Evolutionary conservation across 2,113 vertebrate species (phyloP).

Genomic region (Pelodiscus sinensis): DNA sequence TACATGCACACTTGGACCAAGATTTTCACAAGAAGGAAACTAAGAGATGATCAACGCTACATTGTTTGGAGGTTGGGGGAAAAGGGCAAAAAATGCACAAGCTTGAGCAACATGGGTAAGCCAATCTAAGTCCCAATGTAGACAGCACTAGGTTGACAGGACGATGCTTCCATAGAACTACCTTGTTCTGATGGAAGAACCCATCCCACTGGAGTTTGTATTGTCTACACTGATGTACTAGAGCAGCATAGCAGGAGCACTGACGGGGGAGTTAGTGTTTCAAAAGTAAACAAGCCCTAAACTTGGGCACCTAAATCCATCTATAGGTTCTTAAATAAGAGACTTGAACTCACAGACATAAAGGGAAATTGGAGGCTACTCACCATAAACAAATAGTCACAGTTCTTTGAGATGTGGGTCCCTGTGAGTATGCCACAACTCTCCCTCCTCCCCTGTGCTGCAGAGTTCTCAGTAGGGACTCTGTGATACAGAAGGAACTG

Average conservation of each 20-base stretch:
- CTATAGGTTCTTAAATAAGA: neutral
- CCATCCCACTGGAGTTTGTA: neutral
- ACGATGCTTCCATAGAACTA: neutral
- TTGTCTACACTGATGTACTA: neutral
- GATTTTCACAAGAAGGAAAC: neutral
- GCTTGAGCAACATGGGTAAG: neutral
- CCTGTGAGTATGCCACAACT: too few relatives aligned
- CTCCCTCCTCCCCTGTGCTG: too few relatives aligned
- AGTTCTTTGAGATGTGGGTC: too few relatives aligned
- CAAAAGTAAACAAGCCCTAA: neutral
- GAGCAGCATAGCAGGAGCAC: too few relatives aligned
- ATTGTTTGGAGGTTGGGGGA: neutral
- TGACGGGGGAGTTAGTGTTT: too few relatives aligned
- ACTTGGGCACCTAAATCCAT: neutral
- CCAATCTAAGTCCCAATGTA: neutral
- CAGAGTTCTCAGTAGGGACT: too few relatives aligned
- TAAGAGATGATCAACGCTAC: neutral
- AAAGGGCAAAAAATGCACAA: neutral
- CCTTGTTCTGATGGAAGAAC: neutral
- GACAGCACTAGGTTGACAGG: neutral
- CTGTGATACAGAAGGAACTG: too few relatives aligned
- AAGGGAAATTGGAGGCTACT: neutral
- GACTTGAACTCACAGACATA: neutral
- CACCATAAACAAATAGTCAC: neutral
- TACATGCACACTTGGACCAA: neutral